These are phyloP conservation scores for Diarsia dahlii DNA, from an alignment of 2,888 invertebrate genomes.

Conservation along the genomic window DNA sequence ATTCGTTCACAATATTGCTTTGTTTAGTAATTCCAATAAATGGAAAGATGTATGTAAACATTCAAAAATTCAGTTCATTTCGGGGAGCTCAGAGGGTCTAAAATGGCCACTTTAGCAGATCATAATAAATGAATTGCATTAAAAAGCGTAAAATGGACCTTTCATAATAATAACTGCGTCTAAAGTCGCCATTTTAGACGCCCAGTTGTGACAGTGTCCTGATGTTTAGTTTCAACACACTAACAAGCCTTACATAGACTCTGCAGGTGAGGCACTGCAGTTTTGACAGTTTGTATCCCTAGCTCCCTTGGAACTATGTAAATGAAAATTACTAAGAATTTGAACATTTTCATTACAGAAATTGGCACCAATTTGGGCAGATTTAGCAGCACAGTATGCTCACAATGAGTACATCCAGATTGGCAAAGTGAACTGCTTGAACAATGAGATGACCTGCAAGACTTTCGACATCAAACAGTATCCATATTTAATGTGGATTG, in stretches of 20 bases:
- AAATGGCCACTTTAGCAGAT: no score
- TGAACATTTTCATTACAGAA: conserved; percentile 86
- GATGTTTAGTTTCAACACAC: background rate
- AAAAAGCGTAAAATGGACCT: no score
- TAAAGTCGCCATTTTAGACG: no score
- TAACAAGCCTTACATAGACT: background rate
- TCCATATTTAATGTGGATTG: conserved; percentile 96
- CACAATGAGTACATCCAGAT: conserved; percentile 93
- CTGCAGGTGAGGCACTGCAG: background rate
- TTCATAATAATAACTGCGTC: no score
- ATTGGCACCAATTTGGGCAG: conserved; percentile 96
- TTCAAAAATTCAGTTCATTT: background rate
- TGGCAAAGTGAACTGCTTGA: conserved; percentile 96
- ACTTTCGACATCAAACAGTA: conserved; percentile 96
- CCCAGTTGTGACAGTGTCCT: background rate
- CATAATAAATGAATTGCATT: no score
- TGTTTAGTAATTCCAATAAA: background rate
- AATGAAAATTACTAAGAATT: background rate
- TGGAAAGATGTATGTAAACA: background rate
- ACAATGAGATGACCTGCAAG: conserved; percentile 93
- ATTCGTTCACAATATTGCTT: background rate
- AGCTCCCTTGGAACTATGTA: background rate
- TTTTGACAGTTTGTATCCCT: background rate
- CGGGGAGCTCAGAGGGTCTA: no score
- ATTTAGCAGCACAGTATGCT: conserved; percentile 93